Conservation (phyloP, 2,113 vertebrate genomes). For the Entomyzon cyanotis region DNA sequence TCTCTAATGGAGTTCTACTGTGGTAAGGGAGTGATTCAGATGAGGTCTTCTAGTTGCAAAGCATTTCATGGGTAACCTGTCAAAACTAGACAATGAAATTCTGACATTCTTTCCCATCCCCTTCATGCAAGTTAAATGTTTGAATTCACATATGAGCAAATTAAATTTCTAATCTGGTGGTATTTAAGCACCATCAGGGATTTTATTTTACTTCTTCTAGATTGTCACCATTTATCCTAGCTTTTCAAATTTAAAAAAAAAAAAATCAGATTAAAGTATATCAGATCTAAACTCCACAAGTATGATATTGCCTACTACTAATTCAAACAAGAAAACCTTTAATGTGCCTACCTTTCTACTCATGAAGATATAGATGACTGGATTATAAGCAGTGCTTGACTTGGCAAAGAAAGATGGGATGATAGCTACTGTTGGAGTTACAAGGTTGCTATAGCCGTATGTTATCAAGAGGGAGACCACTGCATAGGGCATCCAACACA, state of each 20-base stretch:
- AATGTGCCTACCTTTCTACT: slow-evolving; percentile 85
- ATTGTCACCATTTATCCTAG: not conserved
- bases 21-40: not conserved
- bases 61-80: not conserved
- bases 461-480: slow-evolving; percentile 86
- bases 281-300: not conserved
- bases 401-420: slow-evolving; percentile 90
- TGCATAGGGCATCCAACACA: slow-evolving; percentile 90
- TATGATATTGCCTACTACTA: not conserved
- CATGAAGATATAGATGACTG: slow-evolving; percentile 90
- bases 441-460: slow-evolving; percentile 79
- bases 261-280: not conserved
- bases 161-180: not conserved
- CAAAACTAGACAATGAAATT: not conserved
- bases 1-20: not conserved
- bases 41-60: not conserved
- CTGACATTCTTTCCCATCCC: not conserved
- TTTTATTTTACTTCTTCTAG: not conserved
- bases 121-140: not conserved
- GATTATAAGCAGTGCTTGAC: slow-evolving; percentile 89
- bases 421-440: slow-evolving; percentile 86
- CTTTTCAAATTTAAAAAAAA: not conserved
- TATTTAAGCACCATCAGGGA: not conserved
- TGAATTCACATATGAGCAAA: not conserved
- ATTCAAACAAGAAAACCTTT: not conserved